Percentiles rank a stretch among this genome's conserved stretches.
Conservation (phyloP, 2,888 invertebrate genomes). For the Lithophane socia region DNA sequence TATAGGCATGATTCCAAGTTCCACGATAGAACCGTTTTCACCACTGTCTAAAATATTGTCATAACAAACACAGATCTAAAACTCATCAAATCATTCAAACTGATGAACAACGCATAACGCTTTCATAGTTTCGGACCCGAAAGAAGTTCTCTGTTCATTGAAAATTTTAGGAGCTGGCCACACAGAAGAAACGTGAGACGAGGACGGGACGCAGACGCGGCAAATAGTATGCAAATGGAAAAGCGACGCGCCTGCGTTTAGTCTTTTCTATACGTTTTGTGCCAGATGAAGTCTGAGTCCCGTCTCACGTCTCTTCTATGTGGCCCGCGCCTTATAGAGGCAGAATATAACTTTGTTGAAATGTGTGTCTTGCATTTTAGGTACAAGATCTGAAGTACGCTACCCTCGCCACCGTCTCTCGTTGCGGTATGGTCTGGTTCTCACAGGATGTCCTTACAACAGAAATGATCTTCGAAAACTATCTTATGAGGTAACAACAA, state of each 20-base stretch:
- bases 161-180: no score
- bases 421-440: conserved; percentile 99
- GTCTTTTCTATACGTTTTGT: no score
- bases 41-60: background rate
- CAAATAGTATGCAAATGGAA: no score
- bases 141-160: background rate
- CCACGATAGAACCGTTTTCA: background rate
- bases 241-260: no score
- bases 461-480: conserved; percentile 99
- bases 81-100: no score
- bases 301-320: no score
- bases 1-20: background rate
- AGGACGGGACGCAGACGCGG: no score
- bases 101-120: no score
- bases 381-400: conserved; percentile 99
- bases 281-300: no score
- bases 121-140: background rate
- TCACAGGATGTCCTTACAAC: conserved; percentile 99
- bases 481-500: conserved; percentile 91
- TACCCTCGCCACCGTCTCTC: conserved; percentile 99
- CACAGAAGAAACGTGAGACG: no score
- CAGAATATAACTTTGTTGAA: background rate
- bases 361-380: conserved; percentile 66
- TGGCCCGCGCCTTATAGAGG: no score
- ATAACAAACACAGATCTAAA: background rate